phyloP scores from a whole-genome alignment of 2,113 vertebrate genomes.

The Hydrolagus affinis region DNA sequence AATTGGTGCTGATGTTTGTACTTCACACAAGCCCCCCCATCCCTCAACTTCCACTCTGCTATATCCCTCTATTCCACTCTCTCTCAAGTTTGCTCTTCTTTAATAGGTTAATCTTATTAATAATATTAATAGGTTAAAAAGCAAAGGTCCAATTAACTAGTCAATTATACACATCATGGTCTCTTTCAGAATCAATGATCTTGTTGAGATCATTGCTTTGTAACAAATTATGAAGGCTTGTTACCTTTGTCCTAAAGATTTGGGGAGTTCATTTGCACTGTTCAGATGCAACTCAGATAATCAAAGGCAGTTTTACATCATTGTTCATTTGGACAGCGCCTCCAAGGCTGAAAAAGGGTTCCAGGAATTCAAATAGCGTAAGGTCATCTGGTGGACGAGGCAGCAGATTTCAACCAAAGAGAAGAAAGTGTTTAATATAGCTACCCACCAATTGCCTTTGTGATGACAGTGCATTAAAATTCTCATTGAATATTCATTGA shows the following conservation, averaged over 20 bases:
- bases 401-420: constrained; percentile 54
- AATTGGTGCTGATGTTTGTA: too few relatives aligned
- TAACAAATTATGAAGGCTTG: background rate
- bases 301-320: background rate
- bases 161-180: too few relatives aligned
- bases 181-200: too few relatives aligned
- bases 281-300: background rate
- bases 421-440: constrained; percentile 56
- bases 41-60: too few relatives aligned
- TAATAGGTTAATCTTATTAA: too few relatives aligned
- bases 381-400: constrained; percentile 60
- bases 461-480: constrained; percentile 61
- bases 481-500: constrained; percentile 65
- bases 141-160: too few relatives aligned
- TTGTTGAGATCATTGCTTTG: background rate
- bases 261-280: background rate
- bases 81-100: too few relatives aligned
- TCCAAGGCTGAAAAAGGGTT: constrained; percentile 4
- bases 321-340: background rate
- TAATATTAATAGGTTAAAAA: too few relatives aligned
- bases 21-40: too few relatives aligned
- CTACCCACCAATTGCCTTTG: constrained; percentile 52
- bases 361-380: constrained; percentile 1
- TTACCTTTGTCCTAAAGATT: background rate
- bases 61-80: too few relatives aligned